These are phyloP conservation scores for Etia nguti DNA, from an alignment of 2,113 vertebrate genomes.

Conservation along the genomic window DNA sequence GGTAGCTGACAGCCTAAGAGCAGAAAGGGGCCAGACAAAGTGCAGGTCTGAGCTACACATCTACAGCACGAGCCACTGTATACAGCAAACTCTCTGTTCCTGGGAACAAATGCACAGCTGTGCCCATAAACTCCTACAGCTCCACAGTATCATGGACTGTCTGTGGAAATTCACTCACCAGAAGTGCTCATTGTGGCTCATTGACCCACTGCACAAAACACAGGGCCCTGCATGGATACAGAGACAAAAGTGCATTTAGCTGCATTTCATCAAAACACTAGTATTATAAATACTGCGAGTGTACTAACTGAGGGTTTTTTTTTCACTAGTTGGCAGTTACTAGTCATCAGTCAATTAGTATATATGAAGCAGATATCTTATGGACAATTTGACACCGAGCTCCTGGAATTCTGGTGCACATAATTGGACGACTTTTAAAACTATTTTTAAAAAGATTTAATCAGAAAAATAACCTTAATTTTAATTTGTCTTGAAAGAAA, in stretches of 20 bases:
- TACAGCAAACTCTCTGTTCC: neutral
- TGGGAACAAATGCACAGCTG: neutral
- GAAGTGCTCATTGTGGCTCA: neutral
- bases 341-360: neutral
- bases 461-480: neutral
- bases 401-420: neutral
- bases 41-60: neutral
- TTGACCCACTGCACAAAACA: neutral
- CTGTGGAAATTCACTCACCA: neutral
- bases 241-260: neutral
- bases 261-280: neutral
- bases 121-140: neutral
- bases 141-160: neutral
- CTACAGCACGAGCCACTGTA: neutral
- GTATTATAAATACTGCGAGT: neutral
- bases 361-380: fast-evolving
- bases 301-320: neutral
- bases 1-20: neutral
- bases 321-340: neutral
- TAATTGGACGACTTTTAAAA: neutral
- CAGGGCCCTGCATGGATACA: neutral
- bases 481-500: neutral
- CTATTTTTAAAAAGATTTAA: neutral
- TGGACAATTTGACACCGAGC: neutral
- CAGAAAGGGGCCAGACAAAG: neutral